Evolutionary conservation across 2,888 invertebrate genomes (phyloP), one percentile per base, ranked within the genome.

Genomic region (Hypomecis atomaria): DNA sequence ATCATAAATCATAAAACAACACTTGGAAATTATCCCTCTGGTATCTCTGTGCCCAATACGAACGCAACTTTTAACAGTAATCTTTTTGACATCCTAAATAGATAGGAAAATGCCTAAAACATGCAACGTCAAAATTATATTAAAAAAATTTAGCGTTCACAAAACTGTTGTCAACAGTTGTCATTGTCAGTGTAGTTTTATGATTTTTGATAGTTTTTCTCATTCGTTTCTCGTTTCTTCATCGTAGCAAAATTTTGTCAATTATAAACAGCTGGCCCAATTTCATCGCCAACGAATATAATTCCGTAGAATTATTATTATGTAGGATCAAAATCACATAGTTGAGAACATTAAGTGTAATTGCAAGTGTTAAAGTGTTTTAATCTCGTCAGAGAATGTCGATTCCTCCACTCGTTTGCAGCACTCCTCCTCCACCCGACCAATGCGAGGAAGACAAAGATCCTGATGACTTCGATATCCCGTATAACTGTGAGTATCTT

Each of bases 401-500:
- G 79, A 94, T 95, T 83, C 95, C 95, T 83, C 95, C 95, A 68
- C 89, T 95, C 74, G 94, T 95, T 76, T 94, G 95, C 75, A 94
- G 94, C 65, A 94, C 95, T 75, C 95, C 95, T 76, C 95, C 95
- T 69, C 95, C 95, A 65, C 92, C 94, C 65, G 94, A 95, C 71
- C 94, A 94, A 77, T 94, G 94, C 68, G 95, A 94, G 61, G 94
- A 94, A 66, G 94, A 95, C 66, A 94, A 94, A 80, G 95, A 95
- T 64, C 83, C 81, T 60, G 91, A 89, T 71, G 92, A 93, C 70
- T 92, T 89, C 73, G 91, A 89, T 78, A 76, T 91, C 69, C 81
- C 85, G 53, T 93, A 93, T 72, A 88, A 83, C 76, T 80, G 93
- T 93, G 78, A 88, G 92, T 87, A 42, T 23, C 49, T n/a, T 53